phyloP scores from a whole-genome alignment of 37 sponge, comb jelly and placozoan genomes.

The Beroe forskalii region DNA sequence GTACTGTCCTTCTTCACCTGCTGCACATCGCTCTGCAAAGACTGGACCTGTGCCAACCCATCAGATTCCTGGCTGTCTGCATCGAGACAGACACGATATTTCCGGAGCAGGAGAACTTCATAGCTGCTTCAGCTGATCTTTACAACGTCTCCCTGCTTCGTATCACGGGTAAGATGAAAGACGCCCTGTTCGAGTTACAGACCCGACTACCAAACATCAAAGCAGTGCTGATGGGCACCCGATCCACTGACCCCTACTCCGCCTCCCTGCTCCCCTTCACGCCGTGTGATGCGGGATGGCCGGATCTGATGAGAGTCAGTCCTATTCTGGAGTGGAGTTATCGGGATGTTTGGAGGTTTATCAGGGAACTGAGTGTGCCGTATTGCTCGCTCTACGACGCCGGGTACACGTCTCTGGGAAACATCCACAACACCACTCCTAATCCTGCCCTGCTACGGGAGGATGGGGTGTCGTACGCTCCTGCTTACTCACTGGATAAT shows the following conservation, averaged over 20 bases:
- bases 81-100: constrained; percentile 70
- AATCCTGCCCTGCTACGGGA: constrained; percentile 77
- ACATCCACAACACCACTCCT: constrained; percentile 70
- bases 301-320: constrained; percentile 83
- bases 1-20: constrained; percentile 84
- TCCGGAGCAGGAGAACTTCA: constrained; percentile 77
- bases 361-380: constrained; percentile 73
- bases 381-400: constrained; percentile 89
- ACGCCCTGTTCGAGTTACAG: constrained; percentile 72
- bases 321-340: constrained; percentile 90
- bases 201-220: constrained; percentile 71
- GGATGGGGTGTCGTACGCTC: constrained; percentile 68
- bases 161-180: constrained; percentile 66
- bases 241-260: constrained; percentile 80
- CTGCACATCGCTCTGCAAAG: constrained; percentile 68
- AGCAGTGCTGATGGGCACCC: constrained; percentile 90
- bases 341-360: constrained; percentile 79
- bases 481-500: constrained; percentile 83
- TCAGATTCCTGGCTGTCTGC: constrained; percentile 73
- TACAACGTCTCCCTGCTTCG: constrained; percentile 71
- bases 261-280: constrained; percentile 71
- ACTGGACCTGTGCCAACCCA: background rate
- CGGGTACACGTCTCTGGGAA: constrained; percentile 89
- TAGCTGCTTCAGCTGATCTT: constrained; percentile 24
- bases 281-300: constrained; percentile 83